Percentiles rank a stretch among this genome's conserved stretches.
Evolutionary conservation across 1,140 invertebrate species (phyloP).

Genomic region (Venturia canescens): DNA sequence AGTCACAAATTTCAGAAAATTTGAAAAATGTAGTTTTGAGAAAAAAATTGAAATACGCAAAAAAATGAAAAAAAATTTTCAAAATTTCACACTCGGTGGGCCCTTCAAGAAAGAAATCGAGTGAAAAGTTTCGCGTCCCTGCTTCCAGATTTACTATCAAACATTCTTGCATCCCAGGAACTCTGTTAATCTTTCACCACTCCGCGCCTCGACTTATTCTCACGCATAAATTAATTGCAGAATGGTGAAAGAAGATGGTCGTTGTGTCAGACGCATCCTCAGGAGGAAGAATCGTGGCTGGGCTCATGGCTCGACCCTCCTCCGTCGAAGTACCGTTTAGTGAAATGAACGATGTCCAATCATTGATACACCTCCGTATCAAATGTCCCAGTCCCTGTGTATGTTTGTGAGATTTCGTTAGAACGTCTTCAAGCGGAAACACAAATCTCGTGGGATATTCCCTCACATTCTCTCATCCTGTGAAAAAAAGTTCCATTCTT

Average conservation of each 20-base stretch:
- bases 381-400: not conserved
- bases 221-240: not conserved
- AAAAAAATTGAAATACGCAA: no score
- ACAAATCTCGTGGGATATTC: not conserved
- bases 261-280: constrained; percentile 6
- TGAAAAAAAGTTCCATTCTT: not conserved
- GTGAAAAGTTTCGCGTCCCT: not conserved
- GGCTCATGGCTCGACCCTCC: not conserved
- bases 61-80: not conserved
- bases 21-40: no score
- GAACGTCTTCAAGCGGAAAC: not conserved
- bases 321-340: not conserved
- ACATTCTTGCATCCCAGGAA: not conserved
- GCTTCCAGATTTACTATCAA: not conserved
- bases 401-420: not conserved
- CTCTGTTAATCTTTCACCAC: not conserved
- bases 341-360: not conserved
- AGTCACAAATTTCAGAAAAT: no score
- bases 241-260: not conserved
- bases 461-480: not conserved
- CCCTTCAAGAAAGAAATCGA: not conserved
- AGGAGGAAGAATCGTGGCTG: not conserved
- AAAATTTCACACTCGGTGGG: no score
- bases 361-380: not conserved
- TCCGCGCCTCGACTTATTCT: not conserved